Evolutionary conservation across 2,797 vertebrate species (phyloP).

Genomic region (Numenius phaeopus): DNA sequence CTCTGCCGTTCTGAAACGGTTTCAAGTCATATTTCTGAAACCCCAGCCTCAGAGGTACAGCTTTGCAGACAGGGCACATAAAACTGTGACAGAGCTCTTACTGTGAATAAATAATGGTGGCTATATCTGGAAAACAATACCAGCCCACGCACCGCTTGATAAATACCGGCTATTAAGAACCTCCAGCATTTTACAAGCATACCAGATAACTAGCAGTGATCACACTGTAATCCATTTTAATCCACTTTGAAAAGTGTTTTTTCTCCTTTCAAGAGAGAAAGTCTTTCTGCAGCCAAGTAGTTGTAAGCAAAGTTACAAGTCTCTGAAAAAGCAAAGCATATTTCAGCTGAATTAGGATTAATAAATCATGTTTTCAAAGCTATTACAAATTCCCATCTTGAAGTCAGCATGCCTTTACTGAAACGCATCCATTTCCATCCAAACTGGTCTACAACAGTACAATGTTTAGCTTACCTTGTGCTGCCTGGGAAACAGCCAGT

Average conservation of each 20-base stretch:
- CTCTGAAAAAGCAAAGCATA: accelerated
- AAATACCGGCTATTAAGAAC: background rate
- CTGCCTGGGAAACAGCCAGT: accelerated
- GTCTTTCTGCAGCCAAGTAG: background rate
- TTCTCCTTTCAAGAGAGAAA: background rate
- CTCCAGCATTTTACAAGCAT: background rate
- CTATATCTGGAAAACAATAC: background rate
- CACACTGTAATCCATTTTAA: background rate
- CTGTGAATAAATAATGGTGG: background rate
- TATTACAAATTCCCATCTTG: accelerated
- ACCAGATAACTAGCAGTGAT: background rate
- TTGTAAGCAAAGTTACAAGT: background rate
- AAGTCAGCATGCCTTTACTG: background rate
- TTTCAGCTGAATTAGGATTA: background rate
- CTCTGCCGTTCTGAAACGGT: background rate
- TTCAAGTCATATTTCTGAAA: background rate
- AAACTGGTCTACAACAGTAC: accelerated
- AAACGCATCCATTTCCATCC: background rate
- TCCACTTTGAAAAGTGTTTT: background rate
- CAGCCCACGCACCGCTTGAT: background rate
- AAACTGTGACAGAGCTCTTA: background rate
- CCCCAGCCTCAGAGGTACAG: background rate
- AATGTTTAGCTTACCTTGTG: background rate
- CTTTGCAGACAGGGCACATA: background rate
- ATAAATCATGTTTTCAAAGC: background rate